Conservation (phyloP, 2,888 invertebrate species). For the Cyaniris semiargus region DNA sequence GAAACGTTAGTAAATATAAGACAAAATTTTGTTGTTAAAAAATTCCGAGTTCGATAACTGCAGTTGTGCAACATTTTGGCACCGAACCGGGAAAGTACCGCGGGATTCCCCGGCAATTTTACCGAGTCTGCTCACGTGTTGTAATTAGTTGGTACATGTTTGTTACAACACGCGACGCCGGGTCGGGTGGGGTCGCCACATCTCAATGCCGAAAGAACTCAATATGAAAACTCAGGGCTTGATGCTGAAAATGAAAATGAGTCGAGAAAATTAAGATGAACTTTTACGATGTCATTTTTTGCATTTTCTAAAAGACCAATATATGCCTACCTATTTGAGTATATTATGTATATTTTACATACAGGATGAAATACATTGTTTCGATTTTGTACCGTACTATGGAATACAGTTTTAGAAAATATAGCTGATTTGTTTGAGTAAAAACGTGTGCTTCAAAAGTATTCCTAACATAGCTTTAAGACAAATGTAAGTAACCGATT, state of each 20-base stretch:
- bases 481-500: too few species aligned
- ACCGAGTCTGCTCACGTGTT: background rate
- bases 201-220: background rate
- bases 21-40: background rate
- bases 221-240: conserved; percentile 4
- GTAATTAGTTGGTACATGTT: conserved; percentile 10
- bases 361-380: too few species aligned
- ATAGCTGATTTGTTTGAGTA: too few species aligned
- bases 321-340: too few species aligned
- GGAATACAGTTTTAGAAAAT: too few species aligned
- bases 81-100: background rate
- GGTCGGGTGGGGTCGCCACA: background rate
- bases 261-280: background rate
- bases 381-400: too few species aligned
- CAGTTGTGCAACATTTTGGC: conserved; percentile 7
- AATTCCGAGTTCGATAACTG: background rate
- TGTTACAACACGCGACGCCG: background rate
- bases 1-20: background rate
- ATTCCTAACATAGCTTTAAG: too few species aligned
- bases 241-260: background rate
- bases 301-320: background rate
- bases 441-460: too few species aligned
- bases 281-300: background rate
- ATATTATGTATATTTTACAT: too few species aligned
- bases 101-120: background rate